A percentile compares a stretch with the other conserved stretches of the same genome.
These are phyloP conservation scores for Bubo scandiacus DNA, from an alignment of 2,113 vertebrate species.

Conservation along the genomic window DNA sequence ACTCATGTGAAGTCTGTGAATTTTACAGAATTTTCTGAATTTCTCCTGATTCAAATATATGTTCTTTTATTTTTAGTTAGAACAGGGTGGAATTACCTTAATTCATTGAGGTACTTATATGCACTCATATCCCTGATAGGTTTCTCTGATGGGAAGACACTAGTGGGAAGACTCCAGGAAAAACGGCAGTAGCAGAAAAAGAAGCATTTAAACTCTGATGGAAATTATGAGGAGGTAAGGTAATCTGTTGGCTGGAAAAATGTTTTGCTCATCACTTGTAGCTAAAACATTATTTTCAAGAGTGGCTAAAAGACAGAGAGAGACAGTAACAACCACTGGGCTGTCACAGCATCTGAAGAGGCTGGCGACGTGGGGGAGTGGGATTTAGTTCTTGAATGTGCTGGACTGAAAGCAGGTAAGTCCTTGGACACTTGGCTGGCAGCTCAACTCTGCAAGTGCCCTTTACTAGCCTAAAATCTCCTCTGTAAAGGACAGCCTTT, in stretches of 20 bases:
- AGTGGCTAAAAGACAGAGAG: neutral
- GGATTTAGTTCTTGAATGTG: neutral
- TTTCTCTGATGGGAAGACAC: neutral
- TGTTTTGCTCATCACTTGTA: neutral
- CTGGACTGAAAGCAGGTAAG: neutral
- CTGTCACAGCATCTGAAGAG: neutral
- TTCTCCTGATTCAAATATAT: neutral
- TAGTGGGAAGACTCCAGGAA: neutral
- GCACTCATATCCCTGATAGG: fast-evolving
- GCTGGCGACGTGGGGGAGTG: neutral
- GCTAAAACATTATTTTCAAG: neutral
- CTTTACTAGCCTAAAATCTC: neutral
- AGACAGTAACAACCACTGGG: neutral
- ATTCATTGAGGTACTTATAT: neutral
- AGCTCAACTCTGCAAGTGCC: neutral
- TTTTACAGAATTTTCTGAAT: neutral
- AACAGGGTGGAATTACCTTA: neutral
- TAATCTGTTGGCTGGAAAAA: neutral
- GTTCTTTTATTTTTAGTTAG: neutral
- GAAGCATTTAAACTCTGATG: neutral
- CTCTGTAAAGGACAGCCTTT: neutral
- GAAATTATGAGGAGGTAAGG: neutral
- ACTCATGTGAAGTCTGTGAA: neutral
- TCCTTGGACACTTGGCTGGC: neutral
- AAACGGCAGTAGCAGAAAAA: neutral